These are phyloP conservation scores for Monopterus albus DNA, from an alignment of 2,113 vertebrate genomes.

Conservation along the genomic window DNA sequence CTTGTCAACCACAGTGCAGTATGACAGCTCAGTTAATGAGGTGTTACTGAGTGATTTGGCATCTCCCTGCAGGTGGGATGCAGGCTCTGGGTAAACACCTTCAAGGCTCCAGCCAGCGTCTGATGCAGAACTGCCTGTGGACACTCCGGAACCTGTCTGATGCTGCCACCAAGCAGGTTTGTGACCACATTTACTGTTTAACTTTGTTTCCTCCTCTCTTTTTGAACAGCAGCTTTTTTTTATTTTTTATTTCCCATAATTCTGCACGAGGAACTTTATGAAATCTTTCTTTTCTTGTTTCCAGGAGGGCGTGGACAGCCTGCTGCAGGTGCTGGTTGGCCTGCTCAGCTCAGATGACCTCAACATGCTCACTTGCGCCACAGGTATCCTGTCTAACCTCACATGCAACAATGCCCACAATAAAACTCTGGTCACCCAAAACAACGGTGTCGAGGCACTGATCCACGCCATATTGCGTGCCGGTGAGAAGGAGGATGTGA, in stretches of 20 bases:
- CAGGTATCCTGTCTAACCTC: conserved; percentile 95
- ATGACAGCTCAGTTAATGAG: conserved; percentile 17
- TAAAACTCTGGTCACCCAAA: conserved; percentile 94
- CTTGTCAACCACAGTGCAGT: background rate
- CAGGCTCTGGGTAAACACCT: conserved; percentile 94
- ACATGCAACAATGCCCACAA: conserved; percentile 98
- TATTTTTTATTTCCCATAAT: background rate
- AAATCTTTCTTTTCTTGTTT: background rate
- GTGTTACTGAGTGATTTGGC: conserved; percentile 17
- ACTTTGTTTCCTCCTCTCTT: background rate
- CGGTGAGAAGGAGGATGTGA: conserved; percentile 92
- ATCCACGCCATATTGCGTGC: conserved; percentile 94
- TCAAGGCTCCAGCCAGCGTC: conserved; percentile 87
- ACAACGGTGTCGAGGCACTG: conserved; percentile 91
- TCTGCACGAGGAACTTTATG: fast-evolving
- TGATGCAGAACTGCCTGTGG: conserved; percentile 96
- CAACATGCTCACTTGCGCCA: conserved; percentile 94
- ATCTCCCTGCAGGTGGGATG: conserved; percentile 88
- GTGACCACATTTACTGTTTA: background rate
- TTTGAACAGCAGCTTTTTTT: background rate
- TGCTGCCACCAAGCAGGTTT: conserved; percentile 95
- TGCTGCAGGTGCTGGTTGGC: conserved; percentile 91
- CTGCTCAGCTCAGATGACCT: conserved; percentile 91
- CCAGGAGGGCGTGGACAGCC: conserved; percentile 92
- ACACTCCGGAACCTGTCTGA: conserved; percentile 95